phyloP scores from a whole-genome alignment of 2,797 vertebrate species.

The Arrhamphus sclerolepis region DNA sequence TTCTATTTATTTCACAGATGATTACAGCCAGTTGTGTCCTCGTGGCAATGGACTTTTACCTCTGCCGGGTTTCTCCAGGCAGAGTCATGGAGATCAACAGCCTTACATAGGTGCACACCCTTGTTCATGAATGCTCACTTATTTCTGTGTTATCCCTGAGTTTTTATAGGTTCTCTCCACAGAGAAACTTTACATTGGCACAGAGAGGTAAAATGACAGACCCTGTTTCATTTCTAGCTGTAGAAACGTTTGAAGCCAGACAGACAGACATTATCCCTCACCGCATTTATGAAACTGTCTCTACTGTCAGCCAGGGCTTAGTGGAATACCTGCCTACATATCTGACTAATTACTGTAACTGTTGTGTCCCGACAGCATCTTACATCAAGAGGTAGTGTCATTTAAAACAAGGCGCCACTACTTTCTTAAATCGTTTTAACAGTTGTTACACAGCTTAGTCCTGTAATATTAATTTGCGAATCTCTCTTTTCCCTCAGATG shows the following conservation, averaged over 20 bases:
- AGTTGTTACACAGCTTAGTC: conserved; percentile 1
- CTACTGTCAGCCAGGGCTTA: too few relatives aligned
- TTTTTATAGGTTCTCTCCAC: conserved; percentile 26
- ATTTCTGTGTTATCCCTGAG: conserved; percentile 26
- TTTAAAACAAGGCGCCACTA: too few relatives aligned
- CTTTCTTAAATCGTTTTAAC: not conserved
- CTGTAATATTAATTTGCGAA: conserved; percentile 14
- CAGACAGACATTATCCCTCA: too few relatives aligned
- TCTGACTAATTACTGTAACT: too few relatives aligned
- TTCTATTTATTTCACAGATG: conserved; percentile 66
- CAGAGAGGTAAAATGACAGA: conserved; percentile 19
- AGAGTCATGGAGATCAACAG: conserved; percentile 53
- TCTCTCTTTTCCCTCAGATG: conserved; percentile 69
- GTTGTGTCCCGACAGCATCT: too few relatives aligned
- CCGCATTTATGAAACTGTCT: too few relatives aligned
- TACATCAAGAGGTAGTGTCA: too few relatives aligned
- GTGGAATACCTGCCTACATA: too few relatives aligned
- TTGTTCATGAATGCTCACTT: conserved; percentile 8
- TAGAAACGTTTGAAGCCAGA: not conserved
- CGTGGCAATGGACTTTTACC: conserved; percentile 78
- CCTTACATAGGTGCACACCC: conserved; percentile 71
- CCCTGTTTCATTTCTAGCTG: conserved; percentile 38
- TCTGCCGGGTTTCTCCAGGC: conserved; percentile 37
- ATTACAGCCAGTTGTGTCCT: conserved; percentile 80
- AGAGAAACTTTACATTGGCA: conserved; percentile 16